A percentile compares a stretch with the other conserved stretches of the same genome.
Conservation (phyloP, 2,888 invertebrate species). For the Cyclophora punctaria region DNA sequence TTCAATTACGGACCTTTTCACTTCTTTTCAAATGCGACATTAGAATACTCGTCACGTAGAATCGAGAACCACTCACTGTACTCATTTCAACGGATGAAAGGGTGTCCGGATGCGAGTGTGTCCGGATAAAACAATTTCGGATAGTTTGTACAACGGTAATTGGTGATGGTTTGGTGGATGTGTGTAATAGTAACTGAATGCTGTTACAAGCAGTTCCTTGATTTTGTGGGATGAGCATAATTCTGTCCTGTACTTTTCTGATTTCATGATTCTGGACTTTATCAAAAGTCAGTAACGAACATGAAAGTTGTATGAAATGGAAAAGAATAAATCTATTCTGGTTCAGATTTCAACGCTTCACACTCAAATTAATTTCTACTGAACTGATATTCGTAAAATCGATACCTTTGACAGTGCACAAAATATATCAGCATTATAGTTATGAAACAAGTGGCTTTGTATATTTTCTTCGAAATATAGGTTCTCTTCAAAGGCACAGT, state of each 20-base stretch:
- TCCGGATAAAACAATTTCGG: conserved; percentile 24
- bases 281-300: no score
- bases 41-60: conserved; percentile 14
- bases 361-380: no score
- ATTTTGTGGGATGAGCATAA: conserved; percentile 4
- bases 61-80: conserved; percentile 14
- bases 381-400: no score
- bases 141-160: conserved; percentile 22
- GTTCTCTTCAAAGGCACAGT: neutral
- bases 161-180: conserved; percentile 16
- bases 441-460: no score
- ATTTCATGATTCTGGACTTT: no score
- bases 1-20: conserved; percentile 22
- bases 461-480: no score
- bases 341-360: no score
- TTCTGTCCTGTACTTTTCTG: no score
- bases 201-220: conserved; percentile 4
- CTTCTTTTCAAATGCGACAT: conserved; percentile 10
- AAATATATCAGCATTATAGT: no score
- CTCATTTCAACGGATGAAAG: conserved; percentile 18
- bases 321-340: no score
- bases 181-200: neutral
- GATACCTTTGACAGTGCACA: no score
- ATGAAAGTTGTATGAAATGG: no score
- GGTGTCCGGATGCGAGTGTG: conserved; percentile 4